Conservation (phyloP, 1,140 invertebrate species). For the Drosophila obscura region DNA sequence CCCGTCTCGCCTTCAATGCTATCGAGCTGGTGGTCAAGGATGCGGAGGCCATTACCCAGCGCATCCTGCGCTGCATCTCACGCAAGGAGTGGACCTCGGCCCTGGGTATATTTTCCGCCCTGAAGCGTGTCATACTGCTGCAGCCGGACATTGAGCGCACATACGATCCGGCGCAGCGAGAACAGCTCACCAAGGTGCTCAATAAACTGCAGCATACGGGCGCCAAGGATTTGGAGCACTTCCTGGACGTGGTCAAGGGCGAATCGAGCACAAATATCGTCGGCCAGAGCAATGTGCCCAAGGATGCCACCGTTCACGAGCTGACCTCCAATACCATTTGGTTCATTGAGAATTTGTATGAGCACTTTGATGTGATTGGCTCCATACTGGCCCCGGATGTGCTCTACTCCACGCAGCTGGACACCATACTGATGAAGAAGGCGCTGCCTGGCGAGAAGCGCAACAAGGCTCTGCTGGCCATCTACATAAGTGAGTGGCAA, state of each 20-base stretch:
- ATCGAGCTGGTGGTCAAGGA: constrained; percentile 90
- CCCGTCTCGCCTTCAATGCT: constrained; percentile 92
- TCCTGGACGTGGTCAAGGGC: constrained; percentile 94
- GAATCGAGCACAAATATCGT: constrained; percentile 91
- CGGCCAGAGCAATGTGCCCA: constrained; percentile 86
- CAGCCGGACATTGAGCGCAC: constrained; percentile 94
- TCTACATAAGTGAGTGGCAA: constrained; percentile 89
- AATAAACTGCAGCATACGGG: constrained; percentile 91
- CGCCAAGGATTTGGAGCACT: constrained; percentile 95
- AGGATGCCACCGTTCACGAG: constrained; percentile 98
- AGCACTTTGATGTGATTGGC: constrained; percentile 91
- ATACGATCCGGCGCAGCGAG: constrained; percentile 88
- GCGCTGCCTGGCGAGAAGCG: constrained; percentile 84
- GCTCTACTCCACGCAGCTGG: constrained; percentile 84
- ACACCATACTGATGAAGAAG: constrained; percentile 84
- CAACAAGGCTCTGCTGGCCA: constrained; percentile 88
- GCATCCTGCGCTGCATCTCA: constrained; percentile 91
- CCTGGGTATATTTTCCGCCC: constrained; percentile 92
- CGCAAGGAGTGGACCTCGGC: constrained; percentile 93
- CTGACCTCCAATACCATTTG: constrained; percentile 96
- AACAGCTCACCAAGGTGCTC: constrained; percentile 90
- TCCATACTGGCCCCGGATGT: constrained; percentile 87
- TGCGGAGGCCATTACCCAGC: constrained; percentile 88
- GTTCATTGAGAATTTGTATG: constrained; percentile 92
- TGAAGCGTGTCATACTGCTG: constrained; percentile 91